Conservation (phyloP, 2,888 invertebrate species). For the Spodoptera picta region DNA sequence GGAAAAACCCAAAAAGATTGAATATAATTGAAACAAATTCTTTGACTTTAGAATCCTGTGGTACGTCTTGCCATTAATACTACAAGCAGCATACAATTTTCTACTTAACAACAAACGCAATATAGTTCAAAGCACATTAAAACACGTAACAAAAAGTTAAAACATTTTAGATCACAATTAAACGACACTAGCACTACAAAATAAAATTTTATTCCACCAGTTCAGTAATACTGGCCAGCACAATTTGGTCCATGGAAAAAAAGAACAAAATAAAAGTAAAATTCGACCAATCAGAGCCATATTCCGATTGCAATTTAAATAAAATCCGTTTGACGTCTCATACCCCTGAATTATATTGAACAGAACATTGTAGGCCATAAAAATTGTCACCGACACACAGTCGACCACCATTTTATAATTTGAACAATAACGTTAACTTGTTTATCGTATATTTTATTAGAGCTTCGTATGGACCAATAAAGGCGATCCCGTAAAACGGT, state of each 20-base stretch:
- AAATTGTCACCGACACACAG: conserved; percentile 56
- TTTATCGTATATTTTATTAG: conserved; percentile 78
- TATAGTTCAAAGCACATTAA: neutral
- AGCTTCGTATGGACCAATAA: conserved; percentile 69
- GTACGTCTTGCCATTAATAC: too few species aligned
- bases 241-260: conserved; percentile 2
- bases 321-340: conserved; percentile 39
- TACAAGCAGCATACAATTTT: too few species aligned
- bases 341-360: conserved; percentile 19
- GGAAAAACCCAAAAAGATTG: too few species aligned
- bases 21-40: too few species aligned
- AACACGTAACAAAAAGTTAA: neutral
- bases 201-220: conserved; percentile 11
- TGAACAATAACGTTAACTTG: conserved; percentile 63
- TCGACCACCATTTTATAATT: conserved; percentile 69
- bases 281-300: conserved; percentile 13
- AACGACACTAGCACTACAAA: neutral
- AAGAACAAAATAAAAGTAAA: conserved; percentile 6
- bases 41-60: too few species aligned
- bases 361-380: conserved; percentile 28
- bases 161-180: conserved; percentile 2
- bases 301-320: conserved; percentile 35
- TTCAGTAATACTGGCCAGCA: conserved; percentile 9
- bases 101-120: neutral
- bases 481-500: conserved; percentile 66